These are phyloP conservation scores for Merluccius polli DNA, from an alignment of 2,797 vertebrate species.

Conservation along the genomic window DNA sequence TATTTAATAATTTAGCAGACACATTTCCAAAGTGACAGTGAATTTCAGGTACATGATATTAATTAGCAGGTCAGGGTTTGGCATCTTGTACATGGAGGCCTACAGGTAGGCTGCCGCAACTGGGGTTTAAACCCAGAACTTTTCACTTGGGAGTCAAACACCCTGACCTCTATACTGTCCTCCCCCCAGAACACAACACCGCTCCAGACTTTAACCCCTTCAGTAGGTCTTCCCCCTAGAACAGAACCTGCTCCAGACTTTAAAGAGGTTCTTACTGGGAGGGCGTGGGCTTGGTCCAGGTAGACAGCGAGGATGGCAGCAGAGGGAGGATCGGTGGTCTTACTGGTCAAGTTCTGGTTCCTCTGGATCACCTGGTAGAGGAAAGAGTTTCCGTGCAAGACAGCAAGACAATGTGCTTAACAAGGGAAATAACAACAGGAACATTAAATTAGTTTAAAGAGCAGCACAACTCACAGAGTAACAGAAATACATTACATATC, in stretches of 20 bases:
- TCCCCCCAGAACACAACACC: neutral
- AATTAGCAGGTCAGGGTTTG: neutral
- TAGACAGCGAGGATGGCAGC: slow-evolving; percentile 88
- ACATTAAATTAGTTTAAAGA: neutral
- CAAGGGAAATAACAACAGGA: neutral
- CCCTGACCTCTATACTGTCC: too few relatives aligned
- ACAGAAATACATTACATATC: neutral
- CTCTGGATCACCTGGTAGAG: slow-evolving; percentile 79
- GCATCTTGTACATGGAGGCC: neutral
- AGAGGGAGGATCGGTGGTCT: slow-evolving; percentile 79
- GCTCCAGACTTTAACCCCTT: neutral
- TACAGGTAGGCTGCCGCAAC: too few relatives aligned
- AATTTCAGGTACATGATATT: neutral
- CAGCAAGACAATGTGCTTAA: neutral
- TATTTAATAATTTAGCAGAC: neutral
- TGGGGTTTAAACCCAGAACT: neutral
- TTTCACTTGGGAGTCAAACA: too few relatives aligned
- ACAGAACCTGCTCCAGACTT: neutral
- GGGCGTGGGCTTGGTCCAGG: slow-evolving; percentile 82
- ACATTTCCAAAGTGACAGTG: neutral
- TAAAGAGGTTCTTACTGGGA: slow-evolving; percentile 77
- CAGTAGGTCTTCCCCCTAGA: neutral
- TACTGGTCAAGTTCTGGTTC: slow-evolving; percentile 76
- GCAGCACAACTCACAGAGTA: too few relatives aligned
- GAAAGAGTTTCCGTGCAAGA: neutral